Evolutionary conservation across 2,113 vertebrate species (phyloP), one percentile per base, ranked within the genome.

Genomic region (Pomatorhinus ruficollis): DNA sequence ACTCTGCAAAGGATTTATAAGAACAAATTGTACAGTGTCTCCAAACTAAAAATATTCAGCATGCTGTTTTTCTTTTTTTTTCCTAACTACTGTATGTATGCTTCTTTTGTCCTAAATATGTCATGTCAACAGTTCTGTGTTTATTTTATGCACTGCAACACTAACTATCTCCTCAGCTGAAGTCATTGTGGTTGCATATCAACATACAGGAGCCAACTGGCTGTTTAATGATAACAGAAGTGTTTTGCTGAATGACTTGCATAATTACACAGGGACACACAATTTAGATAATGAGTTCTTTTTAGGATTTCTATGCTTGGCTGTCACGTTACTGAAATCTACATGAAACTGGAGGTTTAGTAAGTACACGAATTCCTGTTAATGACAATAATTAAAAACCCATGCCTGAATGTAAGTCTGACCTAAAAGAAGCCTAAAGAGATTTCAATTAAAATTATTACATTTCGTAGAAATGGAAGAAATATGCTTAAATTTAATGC

Each of bases 21-120:
- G 76, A 94, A 89, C 84, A 95, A 96, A 97, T 54, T 64, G 37
- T 53, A 91, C 40, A 37, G 24, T 53, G 23, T 82, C 52, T 95
- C 57, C 76, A 91, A 89, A 30, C 31, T 50, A 79, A 87, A 96
- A 89, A 87, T 84, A 91, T 70, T 93, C 71, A 76, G 56, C 27
- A 69, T 57, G 56, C 3, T 2, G 17, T 31, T 31, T 27, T 37
- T 44, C 42, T 44, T 74, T 56, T 89, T 61, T 35, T 78, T 64
- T 27, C 1, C 27, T 83, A 65, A 80, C 74, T 91, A 25, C 50
- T 28, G 12, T 81, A 59, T 86, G 23, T 54, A 70, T 90, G 75
- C 45, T 69, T 88, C 82, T 90, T 92, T 96, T 95, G 93, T 95
- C 94, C 93, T 90, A 93, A 94, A 95, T 96, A 92, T 71, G 83